Percentiles rank a stretch among this genome's conserved stretches.
Evolutionary conservation across 2,888 invertebrate genomes (phyloP).

Genomic region (Thalpophila matura): DNA sequence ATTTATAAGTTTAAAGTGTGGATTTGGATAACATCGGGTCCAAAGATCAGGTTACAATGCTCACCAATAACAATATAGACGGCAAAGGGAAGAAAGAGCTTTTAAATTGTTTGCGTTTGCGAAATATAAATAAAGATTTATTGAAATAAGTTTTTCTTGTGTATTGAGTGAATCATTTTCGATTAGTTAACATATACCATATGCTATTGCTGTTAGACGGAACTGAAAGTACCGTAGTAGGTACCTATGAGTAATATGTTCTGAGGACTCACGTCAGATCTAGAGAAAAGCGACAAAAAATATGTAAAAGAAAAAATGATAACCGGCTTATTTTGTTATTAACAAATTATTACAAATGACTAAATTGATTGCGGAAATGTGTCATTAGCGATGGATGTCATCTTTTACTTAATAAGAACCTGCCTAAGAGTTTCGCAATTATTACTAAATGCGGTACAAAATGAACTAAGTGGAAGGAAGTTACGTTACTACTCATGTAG

Average conservation of each 20-base stretch:
- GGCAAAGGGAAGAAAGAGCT: constrained; percentile 9
- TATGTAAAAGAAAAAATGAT: not conserved
- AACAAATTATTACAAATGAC: constrained; percentile 19
- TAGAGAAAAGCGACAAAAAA: not conserved
- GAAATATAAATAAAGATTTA: constrained; percentile 12
- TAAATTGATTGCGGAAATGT: constrained; percentile 38
- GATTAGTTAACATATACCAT: constrained; percentile 15
- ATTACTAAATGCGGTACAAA: constrained; percentile 21
- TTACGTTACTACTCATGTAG: constrained; percentile 26
- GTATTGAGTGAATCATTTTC: constrained; percentile 32
- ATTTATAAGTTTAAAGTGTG: constrained; percentile 11
- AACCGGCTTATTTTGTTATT: not conserved
- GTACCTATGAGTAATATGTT: constrained; percentile 26
- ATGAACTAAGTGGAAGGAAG: constrained; percentile 45
- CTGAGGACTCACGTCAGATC: constrained; percentile 9
- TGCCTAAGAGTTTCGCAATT: constrained; percentile 35
- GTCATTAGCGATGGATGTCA: constrained; percentile 40
- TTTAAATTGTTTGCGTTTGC: constrained; percentile 9
- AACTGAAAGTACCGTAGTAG: constrained; percentile 30
- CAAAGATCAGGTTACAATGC: not conserved
- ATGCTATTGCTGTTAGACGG: constrained; percentile 16
- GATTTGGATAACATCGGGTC: constrained; percentile 5
- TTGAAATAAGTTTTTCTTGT: constrained; percentile 15
- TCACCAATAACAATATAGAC: not conserved
- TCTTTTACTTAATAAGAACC: constrained; percentile 22